Conservation (phyloP, 2,888 invertebrate genomes). For the Pyrochroa serraticornis region DNA sequence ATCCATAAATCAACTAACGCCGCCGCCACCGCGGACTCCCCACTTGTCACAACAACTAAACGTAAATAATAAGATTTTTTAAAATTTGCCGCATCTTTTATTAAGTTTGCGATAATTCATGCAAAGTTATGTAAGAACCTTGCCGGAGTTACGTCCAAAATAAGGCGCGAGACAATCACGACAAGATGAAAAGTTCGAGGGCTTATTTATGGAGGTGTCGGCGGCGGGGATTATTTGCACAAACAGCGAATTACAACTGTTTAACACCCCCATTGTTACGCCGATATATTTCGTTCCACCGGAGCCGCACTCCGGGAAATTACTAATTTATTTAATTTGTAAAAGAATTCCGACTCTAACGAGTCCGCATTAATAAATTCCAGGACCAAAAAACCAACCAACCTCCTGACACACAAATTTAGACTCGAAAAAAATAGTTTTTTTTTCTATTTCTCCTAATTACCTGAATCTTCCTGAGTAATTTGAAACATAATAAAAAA, state of each 20-base stretch:
- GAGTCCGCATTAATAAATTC: background rate
- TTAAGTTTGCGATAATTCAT: constrained; percentile 42
- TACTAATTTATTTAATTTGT: background rate
- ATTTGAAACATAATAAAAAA: no score
- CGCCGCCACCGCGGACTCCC: constrained; percentile 27
- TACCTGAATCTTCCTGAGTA: no score
- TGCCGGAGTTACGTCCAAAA: constrained; percentile 4
- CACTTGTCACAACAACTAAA: constrained; percentile 48
- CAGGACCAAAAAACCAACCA: no score
- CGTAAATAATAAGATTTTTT: constrained; percentile 49
- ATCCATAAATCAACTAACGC: constrained; percentile 49
- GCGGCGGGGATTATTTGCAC: constrained; percentile 18
- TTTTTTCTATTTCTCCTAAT: no score
- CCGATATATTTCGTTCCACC: no score
- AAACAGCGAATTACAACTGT: constrained; percentile 24
- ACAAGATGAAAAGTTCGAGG: constrained; percentile 20
- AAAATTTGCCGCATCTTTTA: constrained; percentile 38
- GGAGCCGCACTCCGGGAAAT: background rate
- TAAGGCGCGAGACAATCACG: constrained; percentile 17
- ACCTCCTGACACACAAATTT: no score
- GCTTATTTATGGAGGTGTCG: constrained; percentile 24
- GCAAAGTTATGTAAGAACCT: constrained; percentile 39
- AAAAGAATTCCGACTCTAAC: background rate
- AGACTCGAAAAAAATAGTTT: no score
- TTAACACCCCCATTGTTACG: constrained; percentile 8